Evolutionary conservation across 2,888 invertebrate species (phyloP).

Genomic region (Standfussiana lucernea): DNA sequence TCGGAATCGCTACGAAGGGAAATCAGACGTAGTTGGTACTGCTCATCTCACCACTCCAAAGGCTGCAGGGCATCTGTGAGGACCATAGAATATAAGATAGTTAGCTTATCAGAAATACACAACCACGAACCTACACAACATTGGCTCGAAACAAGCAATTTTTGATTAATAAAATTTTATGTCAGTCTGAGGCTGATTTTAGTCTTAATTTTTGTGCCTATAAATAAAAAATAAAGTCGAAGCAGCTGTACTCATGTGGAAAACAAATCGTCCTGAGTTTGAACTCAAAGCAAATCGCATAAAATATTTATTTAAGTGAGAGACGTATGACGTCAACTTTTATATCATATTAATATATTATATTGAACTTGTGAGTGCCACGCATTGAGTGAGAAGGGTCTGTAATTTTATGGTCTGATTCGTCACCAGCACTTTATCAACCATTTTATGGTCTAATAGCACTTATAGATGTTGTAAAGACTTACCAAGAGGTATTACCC

Average conservation of each 20-base stretch:
- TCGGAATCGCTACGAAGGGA: slow-evolving; percentile 37
- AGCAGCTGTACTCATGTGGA: too few relatives aligned
- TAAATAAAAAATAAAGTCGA: neutral
- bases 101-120: slow-evolving; percentile 11
- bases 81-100: slow-evolving; percentile 66
- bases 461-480: too few relatives aligned
- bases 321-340: neutral
- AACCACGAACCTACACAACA: neutral
- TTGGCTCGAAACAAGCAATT: neutral
- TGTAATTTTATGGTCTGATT: too few relatives aligned
- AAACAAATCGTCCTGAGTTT: too few relatives aligned
- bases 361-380: neutral
- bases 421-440: too few relatives aligned
- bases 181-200: neutral
- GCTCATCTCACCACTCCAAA: neutral
- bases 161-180: neutral
- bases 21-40: slow-evolving; percentile 1
- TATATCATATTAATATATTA: neutral
- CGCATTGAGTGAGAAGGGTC: neutral
- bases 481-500: too few relatives aligned
- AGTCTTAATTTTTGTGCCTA: neutral
- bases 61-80: slow-evolving; percentile 49
- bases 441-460: too few relatives aligned
- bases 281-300: too few relatives aligned
- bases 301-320: neutral